Base-by-base conservation (phyloP, 2,113 vertebrate species). In the Columba janthina region DNA sequence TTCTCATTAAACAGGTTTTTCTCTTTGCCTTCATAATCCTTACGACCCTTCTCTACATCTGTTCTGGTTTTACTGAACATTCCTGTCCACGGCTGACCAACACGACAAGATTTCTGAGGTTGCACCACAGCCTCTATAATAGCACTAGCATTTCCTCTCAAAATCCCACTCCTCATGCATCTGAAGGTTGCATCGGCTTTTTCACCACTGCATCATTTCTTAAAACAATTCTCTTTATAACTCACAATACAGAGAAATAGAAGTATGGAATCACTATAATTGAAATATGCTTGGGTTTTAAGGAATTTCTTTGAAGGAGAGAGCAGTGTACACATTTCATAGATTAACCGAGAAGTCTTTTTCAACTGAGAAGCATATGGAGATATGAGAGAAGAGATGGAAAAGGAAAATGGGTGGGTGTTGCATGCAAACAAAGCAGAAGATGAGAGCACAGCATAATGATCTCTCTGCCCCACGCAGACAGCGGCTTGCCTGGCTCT, bases 301-400 rank as follows among this genome's bases (percentile, higher is more conserved):
- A 94, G 85, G 90, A 94, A 96, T 94, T 93, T 94, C 94, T 96
- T 96, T 96, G 94, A 96, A 96, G 93, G 51, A 73, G 26, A 81
- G 62, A 34, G 58, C 48, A 92, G 60, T 29, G 44, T 54, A 91
- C 83, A 90, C 69, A 69, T 96, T 96, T 94, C 93, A 94, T 65
- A 92, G 85, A 92, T 88, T 93, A 93, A 60, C 51, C 2, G 16
- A 78, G 56, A 80, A 85, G 46, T 26, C 46, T 74, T 85, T 91
- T 82, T 76, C 80, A 91, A 82, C 78, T 1, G 12, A 82, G 67
- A 88, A 84, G 92, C 96, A 93, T 77, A 80, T 86, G 94, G 82
- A 93, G 57, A 94, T 71, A 83, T 48, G 65, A 93, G 76, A 84
- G 51, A 79, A 50, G 74, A 83, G 46, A 71, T 38, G 61, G 75